Evolutionary conservation across 2,797 vertebrate genomes (phyloP), one percentile per base, ranked within the genome.

Genomic region (Australoheros facetus): DNA sequence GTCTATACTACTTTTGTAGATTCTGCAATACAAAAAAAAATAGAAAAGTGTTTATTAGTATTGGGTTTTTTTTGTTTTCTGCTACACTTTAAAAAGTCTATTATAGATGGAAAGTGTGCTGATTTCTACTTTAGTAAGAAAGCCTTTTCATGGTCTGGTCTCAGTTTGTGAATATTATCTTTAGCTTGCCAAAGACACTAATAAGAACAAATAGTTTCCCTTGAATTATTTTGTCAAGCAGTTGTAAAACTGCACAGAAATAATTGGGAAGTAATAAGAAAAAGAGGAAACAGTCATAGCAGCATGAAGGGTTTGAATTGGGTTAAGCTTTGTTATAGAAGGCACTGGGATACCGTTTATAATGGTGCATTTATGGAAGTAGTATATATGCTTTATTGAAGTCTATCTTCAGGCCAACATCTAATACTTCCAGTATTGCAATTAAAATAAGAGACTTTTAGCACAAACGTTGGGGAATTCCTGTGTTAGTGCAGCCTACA

Each of bases 181-280:
- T 23, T 23, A 5, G 45, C 5, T 1, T 60, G 13, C 23, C n/a
- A 45, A 21, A 73, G 56, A 60, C n/a, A 30, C 7, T 14, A 45
- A 77, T 1, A 69, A 74, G 16, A 78, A 57, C 56, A 58, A 83
- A 73, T 23, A 3, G 3, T 39, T 79, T 56, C 28, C 14, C 17
- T 74, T 14, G 34, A 73, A 71, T 64, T 19, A 66, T 80, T 77
- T 79, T 73, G 19, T 78, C 17, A 76, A 59, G 64, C 23, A 11
- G 34, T 57, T 64, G 32, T 37, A 51, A 73, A 53, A 51, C 14
- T 28, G 11, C 4, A 17, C 32, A 11, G 6, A 53, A 75, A 62
- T 77, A 48, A 70, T 71, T 21, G 32, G 37, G 72, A 75, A 62
- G 51, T 53, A 64, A 72, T 51, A 53, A 72, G 6, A 60, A 59